Conservation (phyloP, 2,888 invertebrate species). For the Trisateles emortualis region DNA sequence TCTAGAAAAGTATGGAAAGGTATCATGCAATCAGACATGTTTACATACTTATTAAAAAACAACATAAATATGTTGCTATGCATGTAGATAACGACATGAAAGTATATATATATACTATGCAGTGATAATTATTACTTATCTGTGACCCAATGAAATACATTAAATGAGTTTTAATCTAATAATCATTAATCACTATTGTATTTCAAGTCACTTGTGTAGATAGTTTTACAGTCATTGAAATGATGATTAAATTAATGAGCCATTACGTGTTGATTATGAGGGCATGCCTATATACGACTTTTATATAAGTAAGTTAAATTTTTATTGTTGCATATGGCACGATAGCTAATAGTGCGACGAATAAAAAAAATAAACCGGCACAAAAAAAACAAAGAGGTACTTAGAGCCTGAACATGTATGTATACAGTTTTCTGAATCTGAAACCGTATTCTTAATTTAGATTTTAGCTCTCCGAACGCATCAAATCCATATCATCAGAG, state of each 20-base stretch:
- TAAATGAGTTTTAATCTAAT: conserved; percentile 21
- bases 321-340: too few relatives aligned
- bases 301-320: too few relatives aligned
- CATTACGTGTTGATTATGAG: too few relatives aligned
- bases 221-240: background rate
- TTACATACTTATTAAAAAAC: conserved; percentile 5
- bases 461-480: too few relatives aligned
- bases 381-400: too few relatives aligned
- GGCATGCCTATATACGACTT: too few relatives aligned
- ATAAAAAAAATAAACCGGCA: too few relatives aligned
- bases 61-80: background rate
- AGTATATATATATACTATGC: background rate
- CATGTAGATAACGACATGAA: conserved; percentile 5
- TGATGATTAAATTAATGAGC: background rate
- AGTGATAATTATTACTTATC: conserved; percentile 32
- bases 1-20: conserved; percentile 4
- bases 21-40: background rate
- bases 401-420: too few relatives aligned
- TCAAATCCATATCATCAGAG: too few relatives aligned
- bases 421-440: too few relatives aligned
- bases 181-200: background rate
- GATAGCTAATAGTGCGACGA: too few relatives aligned
- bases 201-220: background rate
- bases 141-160: conserved; percentile 43
- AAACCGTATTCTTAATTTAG: too few relatives aligned